Conservation (phyloP, 2,888 invertebrate genomes). For the Yponomeuta plumbellus region DNA sequence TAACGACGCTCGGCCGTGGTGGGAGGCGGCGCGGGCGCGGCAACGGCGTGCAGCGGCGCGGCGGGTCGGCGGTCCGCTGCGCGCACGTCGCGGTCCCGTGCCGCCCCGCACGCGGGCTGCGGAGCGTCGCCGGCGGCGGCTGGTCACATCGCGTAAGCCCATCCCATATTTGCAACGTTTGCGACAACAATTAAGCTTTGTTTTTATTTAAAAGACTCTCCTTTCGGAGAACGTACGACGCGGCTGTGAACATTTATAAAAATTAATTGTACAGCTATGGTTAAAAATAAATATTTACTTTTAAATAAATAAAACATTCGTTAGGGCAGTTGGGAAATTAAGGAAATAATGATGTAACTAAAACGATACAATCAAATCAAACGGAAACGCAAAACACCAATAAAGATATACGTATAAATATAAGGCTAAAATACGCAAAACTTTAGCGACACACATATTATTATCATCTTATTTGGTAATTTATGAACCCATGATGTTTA, state of each 20-base stretch:
- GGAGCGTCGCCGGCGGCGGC: constrained; percentile 73
- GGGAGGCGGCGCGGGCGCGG: constrained; percentile 67
- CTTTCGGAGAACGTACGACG: constrained; percentile 58
- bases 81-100: constrained; percentile 52
- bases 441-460: no score
- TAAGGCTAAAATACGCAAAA: no score
- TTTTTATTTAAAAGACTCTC: constrained; percentile 52
- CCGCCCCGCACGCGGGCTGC: constrained; percentile 57
- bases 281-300: not conserved
- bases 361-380: not conserved
- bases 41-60: constrained; percentile 27
- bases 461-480: no score
- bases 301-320: not conserved
- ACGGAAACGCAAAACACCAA: not conserved
- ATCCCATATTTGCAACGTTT: constrained; percentile 77
- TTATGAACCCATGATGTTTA: no score
- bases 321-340: not conserved
- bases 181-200: constrained; percentile 77
- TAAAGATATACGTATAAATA: not conserved
- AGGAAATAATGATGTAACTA: not conserved
- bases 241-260: constrained; percentile 74
- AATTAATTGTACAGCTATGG: constrained; percentile 36
- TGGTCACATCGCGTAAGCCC: constrained; percentile 85
- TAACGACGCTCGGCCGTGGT: constrained; percentile 58
- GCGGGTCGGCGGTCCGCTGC: constrained; percentile 37